Percentiles rank a stretch among this genome's conserved stretches.
Evolutionary conservation across 2,888 invertebrate species (phyloP).

Genomic region (Hypomecis punctinalis): DNA sequence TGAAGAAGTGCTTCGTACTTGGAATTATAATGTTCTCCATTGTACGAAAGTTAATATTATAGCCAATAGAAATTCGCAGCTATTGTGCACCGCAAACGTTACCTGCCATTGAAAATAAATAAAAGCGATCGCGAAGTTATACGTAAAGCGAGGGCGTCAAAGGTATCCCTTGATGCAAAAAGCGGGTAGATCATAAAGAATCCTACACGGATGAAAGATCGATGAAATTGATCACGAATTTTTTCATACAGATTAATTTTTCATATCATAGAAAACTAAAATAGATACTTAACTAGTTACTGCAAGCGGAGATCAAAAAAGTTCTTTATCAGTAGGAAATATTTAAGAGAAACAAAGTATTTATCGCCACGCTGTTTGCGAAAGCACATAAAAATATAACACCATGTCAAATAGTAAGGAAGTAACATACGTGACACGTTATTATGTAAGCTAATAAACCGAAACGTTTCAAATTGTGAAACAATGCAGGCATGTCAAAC

Average conservation of each 20-base stretch:
- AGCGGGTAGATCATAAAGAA: constrained; percentile 57
- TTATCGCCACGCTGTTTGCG: constrained; percentile 12
- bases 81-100: constrained; percentile 73
- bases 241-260: constrained; percentile 18
- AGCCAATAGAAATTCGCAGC: constrained; percentile 76
- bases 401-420: constrained; percentile 37
- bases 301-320: background rate
- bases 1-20: constrained; percentile 81
- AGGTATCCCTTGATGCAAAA: constrained; percentile 60
- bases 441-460: constrained; percentile 51
- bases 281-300: no score
- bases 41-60: constrained; percentile 83
- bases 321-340: background rate
- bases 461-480: constrained; percentile 67
- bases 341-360: constrained; percentile 16
- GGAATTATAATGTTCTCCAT: constrained; percentile 81
- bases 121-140: constrained; percentile 68
- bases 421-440: constrained; percentile 36
- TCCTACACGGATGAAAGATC: constrained; percentile 24
- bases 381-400: constrained; percentile 25
- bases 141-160: constrained; percentile 47
- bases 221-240: constrained; percentile 71
- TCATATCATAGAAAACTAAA: background rate
- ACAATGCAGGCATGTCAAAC: constrained; percentile 66
- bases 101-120: constrained; percentile 75